phyloP scores from a whole-genome alignment of 1,140 invertebrate species.

The Leptopilina boulardi region DNA sequence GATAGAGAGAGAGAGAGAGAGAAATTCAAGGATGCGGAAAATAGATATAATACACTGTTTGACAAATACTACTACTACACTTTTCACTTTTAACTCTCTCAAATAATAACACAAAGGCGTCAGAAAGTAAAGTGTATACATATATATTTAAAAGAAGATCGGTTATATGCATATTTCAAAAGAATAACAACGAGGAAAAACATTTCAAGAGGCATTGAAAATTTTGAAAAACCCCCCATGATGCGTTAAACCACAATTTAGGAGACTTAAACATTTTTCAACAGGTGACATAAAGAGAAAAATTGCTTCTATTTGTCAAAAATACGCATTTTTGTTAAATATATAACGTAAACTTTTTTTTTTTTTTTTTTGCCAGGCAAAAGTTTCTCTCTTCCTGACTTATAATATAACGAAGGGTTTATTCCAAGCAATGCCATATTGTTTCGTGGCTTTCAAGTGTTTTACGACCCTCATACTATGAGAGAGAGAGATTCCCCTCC shows the following conservation, averaged over 20 bases:
- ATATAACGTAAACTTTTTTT: no score
- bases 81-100: neutral
- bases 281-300: no score
- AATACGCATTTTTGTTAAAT: no score
- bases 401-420: neutral
- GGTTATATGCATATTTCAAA: neutral
- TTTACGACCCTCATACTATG: constrained; percentile 9
- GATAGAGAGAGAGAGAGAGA: neutral
- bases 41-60: neutral
- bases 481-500: neutral
- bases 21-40: neutral
- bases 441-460: constrained; percentile 7
- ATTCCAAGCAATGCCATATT: neutral
- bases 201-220: no score
- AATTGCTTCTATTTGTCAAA: no score
- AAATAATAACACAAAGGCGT: constrained; percentile 3
- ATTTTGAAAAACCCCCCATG: no score
- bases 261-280: no score
- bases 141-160: neutral
- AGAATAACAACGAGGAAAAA: neutral
- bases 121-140: neutral
- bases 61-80: no score
- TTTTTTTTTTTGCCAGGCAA: neutral
- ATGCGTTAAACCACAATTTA: no score
- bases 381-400: neutral